Base-by-base conservation (phyloP, 1,140 invertebrate genomes). In the Conus ventricosus region DNA sequence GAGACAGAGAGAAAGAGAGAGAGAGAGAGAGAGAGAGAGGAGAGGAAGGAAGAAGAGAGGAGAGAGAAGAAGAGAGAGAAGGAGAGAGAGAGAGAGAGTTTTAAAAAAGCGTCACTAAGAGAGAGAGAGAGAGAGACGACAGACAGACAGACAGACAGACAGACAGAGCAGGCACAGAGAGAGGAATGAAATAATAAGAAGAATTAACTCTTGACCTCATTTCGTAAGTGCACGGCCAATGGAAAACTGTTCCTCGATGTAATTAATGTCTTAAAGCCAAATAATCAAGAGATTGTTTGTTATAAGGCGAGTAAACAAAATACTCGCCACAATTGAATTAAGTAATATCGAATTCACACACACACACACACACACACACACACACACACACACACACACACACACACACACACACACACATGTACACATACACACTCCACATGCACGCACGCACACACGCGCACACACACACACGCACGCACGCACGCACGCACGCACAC, bases 81-180 rank as follows among this genome's bases (percentile, higher is more conserved):
- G n/a, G 60, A 39, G 27, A 85, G 84, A 67, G 27, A 85, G 60
- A 85, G 27, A 85, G 84, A 85, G 55, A 85, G 84, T n/a, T 15
- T 6, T 60, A 55, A 85, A 11, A 85, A 15, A 85, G 54, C 57
- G 84, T 15, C 53, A 85, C 7, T 8, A 15, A 63, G 57, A 25
- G 82, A 51, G 25, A 55, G 39, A 53, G 55, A 84, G 55, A 55
- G 82, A 84, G 82, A 84, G 55, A 55, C 7, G 11, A 63, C 11
- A 63, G 60, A 63, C 11, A 63, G 60, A 63, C 60, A 63, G 60
- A 63, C 60, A 63, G 17, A 63, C 60, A 63, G 60, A 20, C 60
- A 63, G 60, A 63, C 60, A 63, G 2, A 55, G 20, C 60, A 63
- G 60, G 4, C 60, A 63, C 39, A 55, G 20, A 20, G 1, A 17